A percentile compares a stretch with the other conserved stretches of the same genome.
Conservation (phyloP, 2,113 vertebrate species). For the cattle (Bos taurus) region ARS-UCD2.0 NC_037333.1:71465001-71465500, state of each 20-base stretch:
- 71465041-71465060: not conserved
- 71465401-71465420: not conserved
- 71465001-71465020: not conserved
- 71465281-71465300: not conserved
- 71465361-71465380: not conserved
- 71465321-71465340: not conserved
- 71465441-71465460: not conserved
- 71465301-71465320: not conserved
- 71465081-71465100: not conserved
- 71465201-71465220: not conserved
- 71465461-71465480: not conserved
- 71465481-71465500: not conserved
- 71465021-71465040: not conserved
- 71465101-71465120: not conserved
- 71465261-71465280: not conserved
- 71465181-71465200: not conserved
- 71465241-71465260: not conserved
- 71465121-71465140: not conserved
- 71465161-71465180: not conserved
- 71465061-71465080: not conserved
- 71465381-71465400: not conserved
- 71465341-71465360: not conserved
- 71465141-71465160: not conserved
- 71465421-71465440: not conserved
- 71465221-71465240: not conserved